Evolutionary conservation across 1,140 invertebrate species (phyloP), one percentile per base, ranked within the genome.

Genomic region (Mya arenaria): DNA sequence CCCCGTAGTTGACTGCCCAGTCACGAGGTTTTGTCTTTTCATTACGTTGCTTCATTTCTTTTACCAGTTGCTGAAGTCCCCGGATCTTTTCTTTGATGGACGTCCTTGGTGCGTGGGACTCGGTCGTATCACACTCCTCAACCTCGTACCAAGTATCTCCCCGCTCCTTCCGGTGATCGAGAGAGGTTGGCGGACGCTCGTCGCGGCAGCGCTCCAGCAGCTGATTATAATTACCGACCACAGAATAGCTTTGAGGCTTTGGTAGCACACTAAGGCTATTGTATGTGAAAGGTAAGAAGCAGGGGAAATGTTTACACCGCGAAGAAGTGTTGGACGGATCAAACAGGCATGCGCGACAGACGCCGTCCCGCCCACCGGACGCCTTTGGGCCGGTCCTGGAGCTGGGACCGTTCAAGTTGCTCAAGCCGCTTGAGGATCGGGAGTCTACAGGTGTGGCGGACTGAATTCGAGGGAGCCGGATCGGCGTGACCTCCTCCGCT

Each of bases 1-100:
- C 63, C 0, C 87, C 87, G 48, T 88, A 88, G 56, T 88, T 88
- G n/a, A 85, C 68, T 19, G 81, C 75, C 84, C 87, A 86, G 58
- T 86, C 87, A 23, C 66, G 56, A 25, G 87, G 87, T 68, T 77
- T 83, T 23, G 65, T 68, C 32, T 72, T 68, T 30, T 88, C 86
- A 63, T 88, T 87, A 13, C 60, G 68, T 15, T 66, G 77, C 65
- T 77, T 77, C 84, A 87, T 84, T 73, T 88, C 86, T n/a, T 73
- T 78, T 1, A 85, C 84, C 32, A 87, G 69, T 60, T 82, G 77
- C 68, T 72, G 81, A 10, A 88, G 68, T 10, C 84, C 86, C 34
- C 87, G 65, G 32, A 85, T 69, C 28, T 83, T 79, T 23, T 84
- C 85, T 39, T 71, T 81, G 2, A 85, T 55, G 19, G 84, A 77